Evolutionary conservation across 1,140 invertebrate genomes (phyloP).

Genomic region (Cepaea nemoralis): DNA sequence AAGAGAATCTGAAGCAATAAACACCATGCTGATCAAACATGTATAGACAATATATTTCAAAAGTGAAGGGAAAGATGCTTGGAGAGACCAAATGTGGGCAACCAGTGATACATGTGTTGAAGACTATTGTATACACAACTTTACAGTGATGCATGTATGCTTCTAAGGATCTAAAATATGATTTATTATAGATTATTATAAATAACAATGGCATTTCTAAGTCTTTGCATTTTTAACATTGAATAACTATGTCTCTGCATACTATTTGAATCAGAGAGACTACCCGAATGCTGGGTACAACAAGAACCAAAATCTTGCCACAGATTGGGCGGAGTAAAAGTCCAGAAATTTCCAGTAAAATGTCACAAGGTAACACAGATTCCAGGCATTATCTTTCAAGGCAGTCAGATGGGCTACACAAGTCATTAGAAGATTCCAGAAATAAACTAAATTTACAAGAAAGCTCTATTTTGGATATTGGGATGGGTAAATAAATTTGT

Average conservation of each 20-base stretch:
- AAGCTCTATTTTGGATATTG: slow-evolving; percentile 26
- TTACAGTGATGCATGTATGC: no score
- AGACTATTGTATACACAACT: no score
- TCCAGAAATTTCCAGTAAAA: slow-evolving; percentile 15
- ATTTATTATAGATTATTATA: no score
- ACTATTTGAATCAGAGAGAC: slow-evolving; percentile 14
- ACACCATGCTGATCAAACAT: no score
- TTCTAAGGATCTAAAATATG: no score
- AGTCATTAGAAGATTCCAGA: slow-evolving; percentile 21
- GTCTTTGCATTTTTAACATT: no score
- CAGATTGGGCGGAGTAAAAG: slow-evolving; percentile 36
- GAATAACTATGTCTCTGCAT: background rate
- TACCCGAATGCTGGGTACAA: slow-evolving; percentile 34
- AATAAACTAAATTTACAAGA: slow-evolving; percentile 13
- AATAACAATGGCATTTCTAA: no score
- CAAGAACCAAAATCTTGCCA: slow-evolving; percentile 35
- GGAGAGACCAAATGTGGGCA: no score
- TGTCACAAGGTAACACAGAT: background rate
- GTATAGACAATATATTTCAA: no score
- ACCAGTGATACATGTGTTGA: no score
- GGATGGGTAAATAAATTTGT: slow-evolving; percentile 13
- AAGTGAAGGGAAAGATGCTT: no score
- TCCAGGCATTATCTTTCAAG: background rate
- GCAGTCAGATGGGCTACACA: background rate
- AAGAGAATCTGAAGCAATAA: no score